Base-by-base conservation (phyloP, 1,140 invertebrate species). In the Heliconius hermathena region DNA sequence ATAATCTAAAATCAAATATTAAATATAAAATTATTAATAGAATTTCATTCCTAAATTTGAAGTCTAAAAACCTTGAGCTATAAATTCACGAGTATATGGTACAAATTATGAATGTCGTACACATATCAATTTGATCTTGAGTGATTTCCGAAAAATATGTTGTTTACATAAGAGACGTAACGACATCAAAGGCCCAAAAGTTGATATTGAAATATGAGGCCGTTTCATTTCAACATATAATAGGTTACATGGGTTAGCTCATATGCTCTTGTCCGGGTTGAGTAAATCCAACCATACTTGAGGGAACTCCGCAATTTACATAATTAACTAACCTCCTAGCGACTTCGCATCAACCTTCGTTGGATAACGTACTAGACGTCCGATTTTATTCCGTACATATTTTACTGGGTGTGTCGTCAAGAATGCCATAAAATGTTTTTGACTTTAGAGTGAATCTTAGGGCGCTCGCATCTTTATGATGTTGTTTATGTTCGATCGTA, bases 321-420 rank as follows among this genome's bases (percentile, higher is more conserved):
- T 91, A 89, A 91, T 90, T 90, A 91, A 91, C 89, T 84, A 86
- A 89, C 85, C 88, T 89, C 84, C 86, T 82, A 83, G 81, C 81
- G 87, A 87, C 85, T 89, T 88, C 78, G 82, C 81, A 80, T 85
- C 79, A 83, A 84, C 84, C 82, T 82, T 82, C 79, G 38, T 79
- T 74, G 77, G 73, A 78, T 79, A 77, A 78, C 79, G 73, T 78
- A n/a, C 76, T 81, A 81, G 81, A n/a, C n/a, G n/a, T n/a, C n/a
- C n/a, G 82, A 76, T 85, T 82, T 83, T 84, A 79, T 81, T 81
- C 75, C 75, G 79, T 81, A 77, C 71, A 81, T 81, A 81, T 79
- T 81, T 82, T 82, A 79, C 77, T 77, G 71, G 79, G 33, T 73
- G 81, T 77, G 72, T 78, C 79, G 74, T 66, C 54, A 60, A 60